Base-by-base conservation (phyloP, 2,797 vertebrate species). In the Eulemur coronatus region DNA sequence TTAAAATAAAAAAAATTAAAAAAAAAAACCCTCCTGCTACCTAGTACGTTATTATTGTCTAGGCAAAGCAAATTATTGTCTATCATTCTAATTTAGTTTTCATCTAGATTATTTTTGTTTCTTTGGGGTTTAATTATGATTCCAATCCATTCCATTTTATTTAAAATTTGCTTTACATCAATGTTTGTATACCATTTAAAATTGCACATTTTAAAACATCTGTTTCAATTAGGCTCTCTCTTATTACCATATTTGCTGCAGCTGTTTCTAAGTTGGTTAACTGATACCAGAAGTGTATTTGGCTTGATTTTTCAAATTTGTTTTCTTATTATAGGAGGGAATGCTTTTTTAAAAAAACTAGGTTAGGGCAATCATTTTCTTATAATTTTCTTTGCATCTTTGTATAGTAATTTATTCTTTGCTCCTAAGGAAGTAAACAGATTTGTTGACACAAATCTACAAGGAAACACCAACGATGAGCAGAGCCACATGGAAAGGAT, bases 161-260 rank as follows among this genome's bases (percentile, higher is more conserved):
- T 97, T 94, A 93, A 96, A 93, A 91, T 93, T 92, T 94, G 70
- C 82, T 97, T 91, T 96, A 24, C 26, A 84, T 95, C 85, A 94
- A 86, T 94, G 75, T 97, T 97, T 97, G 52, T 63, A 80, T 67
- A 91, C 43, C 79, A 92, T 89, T 97, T 93, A 84, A 87, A 89
- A 86, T 7, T 43, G 67, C 89, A 84, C 93, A 93, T 80, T 97
- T 97, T 52, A 80, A 89, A 96, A 97, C 97, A 97, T 96, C 95
- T 97, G 97, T 63, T 96, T 96, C 95, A 96, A 96, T 95, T 94
- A 93, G 61, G 11, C 30, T 84, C 69, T 86, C 59, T 88, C 93
- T 91, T 94, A 82, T 96, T 89, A 89, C 73, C 89, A 95, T 94
- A 81, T 89, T 90, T 96, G n/a, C 82, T 81, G 79, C 97, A 97